Conservation (phyloP, 2,797 vertebrate species). For the Hybognathus amarus region DNA sequence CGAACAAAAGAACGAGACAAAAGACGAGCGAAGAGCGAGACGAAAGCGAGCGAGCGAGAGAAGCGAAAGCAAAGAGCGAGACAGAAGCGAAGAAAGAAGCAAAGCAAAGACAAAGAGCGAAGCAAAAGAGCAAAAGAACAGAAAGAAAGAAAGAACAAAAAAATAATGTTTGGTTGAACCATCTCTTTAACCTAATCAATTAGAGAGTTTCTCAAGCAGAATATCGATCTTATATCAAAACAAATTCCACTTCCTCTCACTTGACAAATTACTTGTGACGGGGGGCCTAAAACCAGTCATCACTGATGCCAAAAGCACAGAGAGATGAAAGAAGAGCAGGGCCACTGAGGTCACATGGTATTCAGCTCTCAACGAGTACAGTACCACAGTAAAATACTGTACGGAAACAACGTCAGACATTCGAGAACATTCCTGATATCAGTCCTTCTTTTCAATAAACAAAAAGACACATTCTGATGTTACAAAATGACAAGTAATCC, state of each 20-base stretch:
- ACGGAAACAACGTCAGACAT: no score
- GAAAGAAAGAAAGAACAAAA: neutral
- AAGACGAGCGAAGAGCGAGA: no score
- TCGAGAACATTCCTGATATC: neutral
- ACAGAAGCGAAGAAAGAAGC: no score
- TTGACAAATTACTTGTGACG: slow-evolving; percentile 30
- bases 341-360: neutral
- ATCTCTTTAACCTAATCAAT: slow-evolving; percentile 12
- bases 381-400: no score
- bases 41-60: no score
- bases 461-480: slow-evolving; percentile 5
- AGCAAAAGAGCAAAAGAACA: no score
- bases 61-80: no score
- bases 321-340: neutral
- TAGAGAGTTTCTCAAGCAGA: slow-evolving; percentile 3
- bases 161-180: neutral
- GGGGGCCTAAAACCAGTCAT: neutral
- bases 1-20: no score
- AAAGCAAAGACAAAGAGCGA: no score
- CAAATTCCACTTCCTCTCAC: neutral
- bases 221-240: slow-evolving; percentile 27
- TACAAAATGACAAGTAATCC: slow-evolving; percentile 36
- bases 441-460: slow-evolving; percentile 11
- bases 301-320: neutral
- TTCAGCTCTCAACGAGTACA: neutral